Percentiles rank a stretch among this genome's conserved stretches.
These are phyloP conservation scores for Anorthoa munda DNA, from an alignment of 2,888 invertebrate genomes.

Conservation along the genomic window DNA sequence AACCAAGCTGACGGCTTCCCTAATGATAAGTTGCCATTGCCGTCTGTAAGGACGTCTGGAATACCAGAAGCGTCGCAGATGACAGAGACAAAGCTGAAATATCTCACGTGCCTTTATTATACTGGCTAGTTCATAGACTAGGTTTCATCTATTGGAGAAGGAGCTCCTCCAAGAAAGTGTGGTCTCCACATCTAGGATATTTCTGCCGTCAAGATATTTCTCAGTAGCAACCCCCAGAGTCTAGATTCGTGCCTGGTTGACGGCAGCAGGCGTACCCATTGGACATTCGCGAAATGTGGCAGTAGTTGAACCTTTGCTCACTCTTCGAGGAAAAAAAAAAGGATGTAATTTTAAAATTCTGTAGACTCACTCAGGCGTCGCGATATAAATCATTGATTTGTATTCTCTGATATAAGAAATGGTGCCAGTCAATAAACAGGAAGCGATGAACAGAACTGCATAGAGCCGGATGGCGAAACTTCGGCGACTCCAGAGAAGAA, in stretches of 20 bases:
- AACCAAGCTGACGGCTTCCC: background rate
- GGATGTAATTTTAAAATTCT: background rate
- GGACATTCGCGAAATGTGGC: too few species aligned
- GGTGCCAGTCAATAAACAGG: conserved; percentile 44
- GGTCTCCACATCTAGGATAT: too few species aligned
- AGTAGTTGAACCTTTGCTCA: background rate
- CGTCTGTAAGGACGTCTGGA: background rate
- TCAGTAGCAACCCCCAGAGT: too few species aligned
- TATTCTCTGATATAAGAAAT: conserved; percentile 55
- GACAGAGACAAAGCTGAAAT: background rate
- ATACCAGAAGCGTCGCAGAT: too few species aligned
- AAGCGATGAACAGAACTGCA: conserved; percentile 35
- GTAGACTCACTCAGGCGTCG: conserved; percentile 65
- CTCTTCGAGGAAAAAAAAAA: too few species aligned
- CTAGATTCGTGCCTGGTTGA: too few species aligned
- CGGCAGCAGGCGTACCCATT: too few species aligned
- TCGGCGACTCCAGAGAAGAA: conserved; percentile 57
- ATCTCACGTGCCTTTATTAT: background rate
- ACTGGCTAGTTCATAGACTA: too few species aligned
- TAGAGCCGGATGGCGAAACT: conserved; percentile 57
- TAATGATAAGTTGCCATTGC: too few species aligned
- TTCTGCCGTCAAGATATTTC: too few species aligned
- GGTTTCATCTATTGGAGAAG: too few species aligned
- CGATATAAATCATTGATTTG: conserved; percentile 35
- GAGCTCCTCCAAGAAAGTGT: too few species aligned